Evolutionary conservation across 2,888 invertebrate genomes (phyloP).

Genomic region (Oxyteleia sp.): DNA sequence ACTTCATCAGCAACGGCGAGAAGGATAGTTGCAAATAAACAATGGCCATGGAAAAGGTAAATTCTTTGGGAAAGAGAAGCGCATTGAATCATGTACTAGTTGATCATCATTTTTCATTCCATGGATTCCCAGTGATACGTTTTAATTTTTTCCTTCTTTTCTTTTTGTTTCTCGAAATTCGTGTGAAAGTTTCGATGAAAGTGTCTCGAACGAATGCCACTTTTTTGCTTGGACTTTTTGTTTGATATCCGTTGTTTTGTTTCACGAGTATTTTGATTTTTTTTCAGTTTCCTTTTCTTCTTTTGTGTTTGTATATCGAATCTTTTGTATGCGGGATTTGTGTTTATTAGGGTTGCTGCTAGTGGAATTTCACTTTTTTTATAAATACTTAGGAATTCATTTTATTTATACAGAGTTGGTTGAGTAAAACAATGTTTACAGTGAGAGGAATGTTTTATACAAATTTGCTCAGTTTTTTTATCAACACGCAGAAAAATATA

Average conservation of each 20-base stretch:
- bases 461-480: too few relatives aligned
- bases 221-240: constrained; percentile 8
- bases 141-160: too few relatives aligned
- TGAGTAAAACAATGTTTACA: too few relatives aligned
- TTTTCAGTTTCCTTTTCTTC: neutral
- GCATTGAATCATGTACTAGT: constrained; percentile 60
- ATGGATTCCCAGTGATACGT: constrained; percentile 16
- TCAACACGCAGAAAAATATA: too few relatives aligned
- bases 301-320: too few relatives aligned
- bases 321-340: too few relatives aligned
- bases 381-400: too few relatives aligned
- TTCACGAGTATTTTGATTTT: neutral
- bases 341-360: neutral
- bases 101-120: constrained; percentile 57
- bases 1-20: constrained; percentile 62
- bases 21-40: constrained; percentile 64
- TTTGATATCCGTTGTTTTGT: constrained; percentile 3
- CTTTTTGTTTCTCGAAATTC: constrained; percentile 20
- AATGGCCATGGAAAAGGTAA: constrained; percentile 74
- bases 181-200: constrained; percentile 1
- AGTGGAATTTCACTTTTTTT: too few relatives aligned
- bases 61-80: constrained; percentile 54
- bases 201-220: constrained; percentile 1
- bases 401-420: too few relatives aligned
- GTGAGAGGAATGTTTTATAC: too few relatives aligned